Evolutionary conservation across 2,113 vertebrate genomes (phyloP), one percentile per base, ranked within the genome.

Genomic region (Sinocyclocheilus grahami): DNA sequence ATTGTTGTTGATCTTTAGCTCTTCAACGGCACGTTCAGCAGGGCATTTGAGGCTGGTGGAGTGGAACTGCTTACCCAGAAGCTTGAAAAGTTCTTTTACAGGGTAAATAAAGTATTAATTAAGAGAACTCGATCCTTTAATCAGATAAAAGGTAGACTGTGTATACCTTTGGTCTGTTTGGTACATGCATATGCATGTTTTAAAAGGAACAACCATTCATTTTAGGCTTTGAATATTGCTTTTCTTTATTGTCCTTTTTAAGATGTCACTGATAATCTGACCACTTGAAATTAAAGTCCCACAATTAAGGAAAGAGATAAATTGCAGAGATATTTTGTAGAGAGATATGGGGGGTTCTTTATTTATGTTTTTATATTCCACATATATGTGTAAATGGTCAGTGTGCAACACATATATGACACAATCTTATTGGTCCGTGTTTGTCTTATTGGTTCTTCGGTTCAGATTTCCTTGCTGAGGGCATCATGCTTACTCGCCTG

Each of bases 41-140:
- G 95, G 94, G 94, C 96, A 53, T 97, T 99, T 96, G 97, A 98
- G 84, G 94, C 96, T 9, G 98, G 97, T 11, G 97, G 97, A 46
- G 95, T 98, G 77, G 96, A 96, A 90, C 93, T 96, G 86, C 95
- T 99, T 8, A 97, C 93, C 76, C 97, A 98, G 88, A 97, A 97
- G 91, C 91, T 99, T 87, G 97, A 99, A 89, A 99, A 99, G 92
- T 99, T 99, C 92, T 99, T 99, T 92, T 98, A 97, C 94, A 95
- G 98, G 95, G 98, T 99, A 94, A 96, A 90, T 30, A 58, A 83
- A 85, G 30, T 80, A 83, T 85, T 79, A 62, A 74, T 69, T 86
- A 69, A 77, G 74, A 51, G n/a, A 89, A 60, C 46, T 80, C 48
- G 4, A 85, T 85, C 75, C 78, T 82, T 84, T 13, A 58, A 84